Evolutionary conservation across 1,140 invertebrate genomes (phyloP), one percentile per base, ranked within the genome.

Genomic region (Platyscapa corneri): DNA sequence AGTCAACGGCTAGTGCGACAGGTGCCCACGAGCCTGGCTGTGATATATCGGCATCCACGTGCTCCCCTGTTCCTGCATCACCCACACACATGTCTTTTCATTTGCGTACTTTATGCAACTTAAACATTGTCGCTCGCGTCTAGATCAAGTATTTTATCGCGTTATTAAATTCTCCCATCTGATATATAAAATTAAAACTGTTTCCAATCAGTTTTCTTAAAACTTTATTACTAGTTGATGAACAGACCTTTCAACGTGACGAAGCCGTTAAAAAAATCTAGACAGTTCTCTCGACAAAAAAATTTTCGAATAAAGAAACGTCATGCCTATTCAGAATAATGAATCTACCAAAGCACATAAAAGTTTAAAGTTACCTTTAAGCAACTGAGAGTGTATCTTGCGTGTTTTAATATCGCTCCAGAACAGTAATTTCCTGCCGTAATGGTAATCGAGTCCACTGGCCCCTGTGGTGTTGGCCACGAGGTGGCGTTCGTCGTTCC

Each of bases 1-100:
- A 99, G 93, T 99, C 99, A n/a, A 99, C 96, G 0, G 98, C 98
- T 20, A 99, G 91, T 3, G 97, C 96, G 2, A 97, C 96, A 0
- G 98, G 98, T 18, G 96, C 95, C 97, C 97, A 99, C 0, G 96
- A 96, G 14, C 96, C 97, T 0, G 96, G 95, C 23, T 97, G 92
- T 0, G 95, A 95, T 78, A 97, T 97, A 88, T 97, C 97, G 18
- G 94, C 91, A 27, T 95, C 94, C 10, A 92, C 89, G 86, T 94
- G 93, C 14, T 5, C 89, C 90, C 60, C 90, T 82, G 85, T 53
- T 6, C 85, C 85, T 81, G 30, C 37, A 39, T n/a, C 70, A 14
- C n/a, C 1, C 18, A 10, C 67, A 37, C 16, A 10, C 6, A 7
- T 5, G 1, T 75, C 49, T 18, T 74, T 23, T 72, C 10, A 14